These are phyloP conservation scores for Heterotilapia buettikoferi DNA, from an alignment of 2,113 vertebrate genomes.

Conservation along the genomic window DNA sequence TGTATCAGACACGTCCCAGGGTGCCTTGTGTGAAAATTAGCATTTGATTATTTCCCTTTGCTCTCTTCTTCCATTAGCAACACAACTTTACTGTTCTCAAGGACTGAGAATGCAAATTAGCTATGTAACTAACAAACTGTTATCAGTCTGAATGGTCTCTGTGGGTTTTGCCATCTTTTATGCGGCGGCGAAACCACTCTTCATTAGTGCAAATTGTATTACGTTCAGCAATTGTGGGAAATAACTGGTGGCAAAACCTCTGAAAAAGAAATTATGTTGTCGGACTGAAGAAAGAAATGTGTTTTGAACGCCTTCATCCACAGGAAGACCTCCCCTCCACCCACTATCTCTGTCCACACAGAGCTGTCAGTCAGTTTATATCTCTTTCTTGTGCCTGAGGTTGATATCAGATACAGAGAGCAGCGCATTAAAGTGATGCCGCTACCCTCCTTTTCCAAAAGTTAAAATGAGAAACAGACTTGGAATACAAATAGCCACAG, in stretches of 20 bases:
- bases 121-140: slow-evolving; percentile 15
- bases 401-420: slow-evolving; percentile 56
- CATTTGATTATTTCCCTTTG: slow-evolving; percentile 36
- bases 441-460: slow-evolving; percentile 41
- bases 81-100: neutral
- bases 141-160: slow-evolving; percentile 15
- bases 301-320: slow-evolving; percentile 18
- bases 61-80: slow-evolving; percentile 15
- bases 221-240: neutral
- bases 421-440: slow-evolving; percentile 40
- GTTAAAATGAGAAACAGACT: slow-evolving; percentile 55
- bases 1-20: slow-evolving; percentile 9
- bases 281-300: neutral
- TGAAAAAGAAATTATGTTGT: neutral
- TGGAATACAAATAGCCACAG: slow-evolving; percentile 62
- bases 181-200: neutral
- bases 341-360: neutral
- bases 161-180: neutral
- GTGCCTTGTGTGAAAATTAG: slow-evolving; percentile 24
- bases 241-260: neutral
- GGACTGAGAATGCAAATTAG: slow-evolving; percentile 28
- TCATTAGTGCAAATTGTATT: slow-evolving; percentile 2
- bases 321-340: neutral
- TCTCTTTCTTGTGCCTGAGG: slow-evolving; percentile 21
- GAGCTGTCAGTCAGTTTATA: slow-evolving; percentile 30